Conservation (phyloP, 2,888 invertebrate genomes). For the Gastracanthus pulcherrimus region DNA sequence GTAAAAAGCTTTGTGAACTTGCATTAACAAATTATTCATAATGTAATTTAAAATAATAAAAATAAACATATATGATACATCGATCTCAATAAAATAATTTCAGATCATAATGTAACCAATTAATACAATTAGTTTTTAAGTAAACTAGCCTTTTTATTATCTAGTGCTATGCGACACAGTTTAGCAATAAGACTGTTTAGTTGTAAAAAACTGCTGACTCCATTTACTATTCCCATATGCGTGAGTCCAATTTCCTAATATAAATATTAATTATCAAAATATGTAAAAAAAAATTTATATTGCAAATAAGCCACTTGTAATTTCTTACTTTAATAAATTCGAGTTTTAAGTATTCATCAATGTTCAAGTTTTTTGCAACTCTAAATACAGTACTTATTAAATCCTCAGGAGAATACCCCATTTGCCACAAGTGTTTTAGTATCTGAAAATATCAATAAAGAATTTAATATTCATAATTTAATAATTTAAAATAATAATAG, state of each 20-base stretch:
- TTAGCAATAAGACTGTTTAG: conserved; percentile 92
- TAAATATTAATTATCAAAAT: conserved; percentile 19
- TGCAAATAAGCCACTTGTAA: conserved; percentile 14
- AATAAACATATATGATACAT: neutral
- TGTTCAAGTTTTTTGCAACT: conserved; percentile 91
- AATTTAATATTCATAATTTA: neutral
- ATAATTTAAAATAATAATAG: neutral
- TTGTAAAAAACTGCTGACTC: conserved; percentile 92
- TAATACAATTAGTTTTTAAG: too few species aligned
- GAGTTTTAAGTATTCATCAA: conserved; percentile 89
- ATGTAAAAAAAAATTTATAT: conserved; percentile 13
- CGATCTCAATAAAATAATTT: conserved; percentile 25
- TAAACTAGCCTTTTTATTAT: conserved; percentile 24
- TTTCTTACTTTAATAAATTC: conserved; percentile 86
- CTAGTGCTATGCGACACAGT: conserved; percentile 81
- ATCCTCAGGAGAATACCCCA: conserved; percentile 98
- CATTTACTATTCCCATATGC: conserved; percentile 94
- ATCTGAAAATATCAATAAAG: conserved; percentile 79
- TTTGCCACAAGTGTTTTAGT: conserved; percentile 91
- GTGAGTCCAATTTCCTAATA: conserved; percentile 92
- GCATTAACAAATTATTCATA: neutral
- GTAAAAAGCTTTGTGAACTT: neutral
- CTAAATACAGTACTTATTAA: conserved; percentile 96
- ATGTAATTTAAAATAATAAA: conserved; percentile 10
- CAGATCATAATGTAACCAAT: neutral